phyloP scores from a whole-genome alignment of 2,888 invertebrate species.

The Dolichomitus sp. region DNA sequence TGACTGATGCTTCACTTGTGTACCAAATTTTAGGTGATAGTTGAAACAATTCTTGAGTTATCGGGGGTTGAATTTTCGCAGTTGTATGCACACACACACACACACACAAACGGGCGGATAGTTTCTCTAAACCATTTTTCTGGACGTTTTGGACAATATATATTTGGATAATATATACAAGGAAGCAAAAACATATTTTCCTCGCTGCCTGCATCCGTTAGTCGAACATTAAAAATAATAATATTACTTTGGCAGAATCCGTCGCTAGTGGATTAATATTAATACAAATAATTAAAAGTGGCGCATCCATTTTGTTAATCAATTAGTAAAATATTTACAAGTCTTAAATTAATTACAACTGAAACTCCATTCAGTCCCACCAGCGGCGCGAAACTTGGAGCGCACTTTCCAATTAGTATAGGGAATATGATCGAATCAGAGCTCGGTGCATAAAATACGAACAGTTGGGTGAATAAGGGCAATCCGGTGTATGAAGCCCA shows the following conservation, averaged over 20 bases:
- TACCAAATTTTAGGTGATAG: no score
- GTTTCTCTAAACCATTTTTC: no score
- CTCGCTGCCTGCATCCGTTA: not conserved
- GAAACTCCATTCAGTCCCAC: no score
- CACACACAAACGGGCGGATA: no score
- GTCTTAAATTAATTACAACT: not conserved
- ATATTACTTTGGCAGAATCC: not conserved
- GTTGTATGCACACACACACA: no score
- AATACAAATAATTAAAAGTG: not conserved
- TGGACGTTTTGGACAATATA: no score
- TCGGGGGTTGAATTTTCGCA: no score
- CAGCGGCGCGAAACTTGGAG: not conserved
- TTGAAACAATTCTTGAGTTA: no score
- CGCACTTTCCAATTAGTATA: not conserved
- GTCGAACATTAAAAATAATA: not conserved
- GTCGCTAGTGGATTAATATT: not conserved
- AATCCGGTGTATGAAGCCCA: not conserved
- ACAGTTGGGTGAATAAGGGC: not conserved
- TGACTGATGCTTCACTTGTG: no score
- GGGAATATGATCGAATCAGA: not conserved
- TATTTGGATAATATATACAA: no score
- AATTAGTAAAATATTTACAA: not conserved
- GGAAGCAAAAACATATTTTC: no score
- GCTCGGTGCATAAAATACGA: not conserved
- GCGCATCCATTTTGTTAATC: not conserved